A percentile compares a stretch with the other conserved stretches of the same genome.
phyloP scores from a whole-genome alignment of 2,113 vertebrate species.

The Scartelaos histophorus region DNA sequence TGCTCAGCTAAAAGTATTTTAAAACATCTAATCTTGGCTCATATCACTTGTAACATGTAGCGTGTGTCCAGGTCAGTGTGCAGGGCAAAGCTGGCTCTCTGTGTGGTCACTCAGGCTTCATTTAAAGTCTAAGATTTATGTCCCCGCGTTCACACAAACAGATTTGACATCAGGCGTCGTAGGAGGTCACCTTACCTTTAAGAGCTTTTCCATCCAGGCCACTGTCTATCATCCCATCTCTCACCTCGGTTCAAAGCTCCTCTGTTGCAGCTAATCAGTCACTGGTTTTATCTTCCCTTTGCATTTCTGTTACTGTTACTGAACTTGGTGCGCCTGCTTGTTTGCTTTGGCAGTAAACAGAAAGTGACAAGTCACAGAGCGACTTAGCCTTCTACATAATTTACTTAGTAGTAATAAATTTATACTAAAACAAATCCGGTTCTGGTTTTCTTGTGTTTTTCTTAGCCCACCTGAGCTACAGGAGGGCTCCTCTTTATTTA shows the following conservation, averaged over 20 bases:
- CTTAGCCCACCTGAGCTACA: constrained; percentile 9
- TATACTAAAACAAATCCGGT: constrained; percentile 15
- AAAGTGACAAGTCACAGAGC: not conserved
- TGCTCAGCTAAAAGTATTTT: no score
- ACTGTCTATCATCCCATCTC: constrained; percentile 17
- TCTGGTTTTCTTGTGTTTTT: constrained; percentile 17
- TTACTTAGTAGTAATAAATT: constrained; percentile 19
- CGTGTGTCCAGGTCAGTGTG: constrained; percentile 11
- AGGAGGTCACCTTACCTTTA: constrained; percentile 43
- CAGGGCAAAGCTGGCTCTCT: constrained; percentile 33
- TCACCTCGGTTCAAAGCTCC: not conserved
- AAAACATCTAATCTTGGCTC: not conserved
- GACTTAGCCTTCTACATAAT: not conserved
- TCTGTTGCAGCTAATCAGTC: constrained; percentile 29
- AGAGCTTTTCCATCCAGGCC: constrained; percentile 39
- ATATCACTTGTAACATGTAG: not conserved
- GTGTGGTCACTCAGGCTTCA: constrained; percentile 47
- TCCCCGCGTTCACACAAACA: constrained; percentile 43
- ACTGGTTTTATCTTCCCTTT: constrained; percentile 5
- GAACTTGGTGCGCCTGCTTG: not conserved
- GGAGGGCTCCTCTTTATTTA: not conserved
- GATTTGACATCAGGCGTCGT: constrained; percentile 25
- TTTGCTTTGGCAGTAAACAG: constrained; percentile 12
- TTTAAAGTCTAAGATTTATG: constrained; percentile 55
- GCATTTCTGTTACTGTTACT: not conserved